phyloP scores from a whole-genome alignment of 2,113 vertebrate species.

The Phrynosoma platyrhinos region DNA sequence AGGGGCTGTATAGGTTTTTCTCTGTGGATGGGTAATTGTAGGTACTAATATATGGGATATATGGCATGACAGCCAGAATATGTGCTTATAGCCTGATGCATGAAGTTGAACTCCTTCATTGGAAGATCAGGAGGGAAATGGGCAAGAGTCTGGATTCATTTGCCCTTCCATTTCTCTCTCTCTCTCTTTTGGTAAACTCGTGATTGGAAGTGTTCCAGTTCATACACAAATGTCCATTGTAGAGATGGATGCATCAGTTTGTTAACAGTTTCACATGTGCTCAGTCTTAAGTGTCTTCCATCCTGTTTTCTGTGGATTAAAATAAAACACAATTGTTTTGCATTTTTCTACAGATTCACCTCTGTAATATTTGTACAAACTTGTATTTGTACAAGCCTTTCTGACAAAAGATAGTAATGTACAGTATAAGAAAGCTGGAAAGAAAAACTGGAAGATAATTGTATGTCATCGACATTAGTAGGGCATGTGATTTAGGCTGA shows the following conservation, averaged over 20 bases:
- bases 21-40: neutral
- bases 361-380: neutral
- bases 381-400: neutral
- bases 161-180: too few species aligned
- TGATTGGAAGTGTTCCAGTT: neutral
- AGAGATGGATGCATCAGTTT: neutral
- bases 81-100: neutral
- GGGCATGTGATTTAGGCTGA: neutral
- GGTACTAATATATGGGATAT: neutral
- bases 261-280: neutral
- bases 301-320: neutral
- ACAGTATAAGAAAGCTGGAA: neutral
- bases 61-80: neutral
- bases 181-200: neutral
- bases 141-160: neutral
- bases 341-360: neutral
- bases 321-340: neutral
- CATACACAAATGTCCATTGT: neutral
- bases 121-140: neutral
- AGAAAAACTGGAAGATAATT: neutral
- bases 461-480: neutral
- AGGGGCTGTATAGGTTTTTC: neutral
- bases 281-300: neutral
- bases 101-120: neutral
- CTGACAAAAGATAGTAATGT: too few species aligned